A percentile compares a stretch with the other conserved stretches of the same genome.
These are phyloP conservation scores for Galeopsomyia nigrocyanea DNA, from an alignment of 2,888 invertebrate genomes.

Conservation along the genomic window DNA sequence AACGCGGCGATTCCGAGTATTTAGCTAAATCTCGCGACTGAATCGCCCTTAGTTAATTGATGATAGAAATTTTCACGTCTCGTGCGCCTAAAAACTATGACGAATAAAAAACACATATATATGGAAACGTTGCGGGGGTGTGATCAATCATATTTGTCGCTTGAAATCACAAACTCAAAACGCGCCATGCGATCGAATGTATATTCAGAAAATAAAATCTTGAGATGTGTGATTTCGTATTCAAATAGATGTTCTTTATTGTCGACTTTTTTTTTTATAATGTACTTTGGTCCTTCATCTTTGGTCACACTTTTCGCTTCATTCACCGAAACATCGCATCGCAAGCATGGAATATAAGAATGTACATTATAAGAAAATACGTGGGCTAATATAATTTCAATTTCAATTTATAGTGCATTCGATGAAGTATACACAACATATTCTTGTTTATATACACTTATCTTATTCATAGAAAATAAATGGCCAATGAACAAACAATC, in stretches of 20 bases:
- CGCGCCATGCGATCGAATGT: no score
- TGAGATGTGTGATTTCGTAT: no score
- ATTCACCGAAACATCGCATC: background rate
- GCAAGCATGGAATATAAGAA: slow-evolving; percentile 5
- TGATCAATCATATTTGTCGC: no score
- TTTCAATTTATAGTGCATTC: slow-evolving; percentile 42
- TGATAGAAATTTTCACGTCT: background rate
- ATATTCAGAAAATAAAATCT: no score
- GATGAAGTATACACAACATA: slow-evolving; percentile 40
- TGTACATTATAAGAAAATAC: slow-evolving; percentile 1
- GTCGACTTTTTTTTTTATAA: slow-evolving; percentile 6
- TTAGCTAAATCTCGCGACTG: no score
- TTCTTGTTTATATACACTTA: slow-evolving; percentile 41
- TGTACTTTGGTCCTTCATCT: slow-evolving; percentile 4
- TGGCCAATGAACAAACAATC: slow-evolving; percentile 25
- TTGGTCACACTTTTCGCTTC: slow-evolving; percentile 1
- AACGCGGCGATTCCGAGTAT: no score
- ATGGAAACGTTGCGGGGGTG: no score
- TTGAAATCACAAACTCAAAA: no score
- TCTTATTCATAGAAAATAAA: slow-evolving; percentile 43
- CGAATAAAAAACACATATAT: background rate
- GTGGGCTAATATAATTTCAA: background rate
- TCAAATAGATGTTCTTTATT: slow-evolving; percentile 2
- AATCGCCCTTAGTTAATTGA: background rate
- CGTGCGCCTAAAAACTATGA: background rate